These are phyloP conservation scores for Hydriomena furcata DNA, from an alignment of 2,888 invertebrate genomes.

Conservation along the genomic window DNA sequence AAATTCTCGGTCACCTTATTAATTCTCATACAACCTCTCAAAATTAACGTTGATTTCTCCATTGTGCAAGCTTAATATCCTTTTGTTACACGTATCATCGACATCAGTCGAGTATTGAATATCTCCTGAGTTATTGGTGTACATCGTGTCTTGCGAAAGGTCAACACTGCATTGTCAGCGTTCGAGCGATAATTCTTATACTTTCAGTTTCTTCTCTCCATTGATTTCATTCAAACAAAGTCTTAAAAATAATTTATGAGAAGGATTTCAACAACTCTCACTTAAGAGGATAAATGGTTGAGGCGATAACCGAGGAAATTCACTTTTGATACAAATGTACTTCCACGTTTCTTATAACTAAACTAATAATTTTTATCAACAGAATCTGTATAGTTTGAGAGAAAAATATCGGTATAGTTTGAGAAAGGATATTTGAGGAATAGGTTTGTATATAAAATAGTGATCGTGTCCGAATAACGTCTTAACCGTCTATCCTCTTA, in stretches of 20 bases:
- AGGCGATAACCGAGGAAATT: too few species aligned
- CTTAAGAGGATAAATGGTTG: constrained; percentile 10
- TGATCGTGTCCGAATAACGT: too few species aligned
- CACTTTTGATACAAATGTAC: too few species aligned
- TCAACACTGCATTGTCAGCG: constrained; percentile 52
- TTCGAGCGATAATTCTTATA: constrained; percentile 45
- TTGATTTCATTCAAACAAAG: constrained; percentile 39
- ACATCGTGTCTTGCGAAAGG: constrained; percentile 51
- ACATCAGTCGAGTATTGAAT: constrained; percentile 43
- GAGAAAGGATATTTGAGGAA: too few species aligned
- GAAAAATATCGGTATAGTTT: too few species aligned
- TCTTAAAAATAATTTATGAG: constrained; percentile 33
- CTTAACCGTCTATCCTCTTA: too few species aligned
- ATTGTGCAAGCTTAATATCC: constrained; percentile 27
- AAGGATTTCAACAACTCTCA: constrained; percentile 35
- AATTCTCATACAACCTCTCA: constrained; percentile 6
- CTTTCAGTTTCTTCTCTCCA: constrained; percentile 42
- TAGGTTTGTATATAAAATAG: too few species aligned
- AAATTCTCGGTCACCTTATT: background rate
- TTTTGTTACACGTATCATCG: constrained; percentile 34
- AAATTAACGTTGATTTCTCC: constrained; percentile 22
- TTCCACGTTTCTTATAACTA: too few species aligned
- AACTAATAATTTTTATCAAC: too few species aligned
- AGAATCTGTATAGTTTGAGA: too few species aligned
- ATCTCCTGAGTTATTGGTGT: constrained; percentile 54